phyloP scores from a whole-genome alignment of 2,797 vertebrate genomes.

The Craterocephalus amniculus region DNA sequence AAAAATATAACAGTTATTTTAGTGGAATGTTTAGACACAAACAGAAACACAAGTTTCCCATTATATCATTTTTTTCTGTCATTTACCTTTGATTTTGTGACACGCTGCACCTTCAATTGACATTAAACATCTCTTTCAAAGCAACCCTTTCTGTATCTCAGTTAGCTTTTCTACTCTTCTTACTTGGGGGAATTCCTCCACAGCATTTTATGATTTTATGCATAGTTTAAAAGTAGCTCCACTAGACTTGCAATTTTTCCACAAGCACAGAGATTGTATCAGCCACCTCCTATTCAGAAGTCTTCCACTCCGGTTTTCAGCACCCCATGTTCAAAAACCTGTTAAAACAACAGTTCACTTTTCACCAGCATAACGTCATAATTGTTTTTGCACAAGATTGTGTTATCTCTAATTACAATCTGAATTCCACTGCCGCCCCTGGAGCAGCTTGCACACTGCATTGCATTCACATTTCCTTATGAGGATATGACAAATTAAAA shows the following conservation, averaged over 20 bases:
- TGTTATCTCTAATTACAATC: conserved; percentile 65
- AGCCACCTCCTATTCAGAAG: conserved; percentile 5
- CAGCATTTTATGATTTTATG: background rate
- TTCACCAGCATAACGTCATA: conserved; percentile 29
- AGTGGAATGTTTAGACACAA: too few relatives aligned
- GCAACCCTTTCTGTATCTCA: background rate
- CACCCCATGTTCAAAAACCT: conserved; percentile 32
- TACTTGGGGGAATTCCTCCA: background rate
- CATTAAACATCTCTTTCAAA: background rate
- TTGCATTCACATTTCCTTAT: conserved; percentile 84
- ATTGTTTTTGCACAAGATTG: conserved; percentile 49
- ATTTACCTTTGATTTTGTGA: too few relatives aligned
- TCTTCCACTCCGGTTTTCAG: conserved; percentile 41
- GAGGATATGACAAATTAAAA: conserved; percentile 80
- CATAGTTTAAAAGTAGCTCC: background rate
- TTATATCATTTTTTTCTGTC: too few relatives aligned
- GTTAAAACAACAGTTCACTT: conserved; percentile 37
- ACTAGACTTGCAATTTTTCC: background rate
- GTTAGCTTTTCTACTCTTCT: background rate
- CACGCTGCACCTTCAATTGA: background rate
- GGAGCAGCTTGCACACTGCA: conserved; percentile 38
- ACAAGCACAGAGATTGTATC: background rate
- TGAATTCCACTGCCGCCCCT: conserved; percentile 54
- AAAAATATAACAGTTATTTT: too few relatives aligned
- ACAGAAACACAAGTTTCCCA: too few relatives aligned